Evolutionary conservation across 2,113 vertebrate genomes (phyloP).

Genomic region (Oreotrochilus melanogaster): DNA sequence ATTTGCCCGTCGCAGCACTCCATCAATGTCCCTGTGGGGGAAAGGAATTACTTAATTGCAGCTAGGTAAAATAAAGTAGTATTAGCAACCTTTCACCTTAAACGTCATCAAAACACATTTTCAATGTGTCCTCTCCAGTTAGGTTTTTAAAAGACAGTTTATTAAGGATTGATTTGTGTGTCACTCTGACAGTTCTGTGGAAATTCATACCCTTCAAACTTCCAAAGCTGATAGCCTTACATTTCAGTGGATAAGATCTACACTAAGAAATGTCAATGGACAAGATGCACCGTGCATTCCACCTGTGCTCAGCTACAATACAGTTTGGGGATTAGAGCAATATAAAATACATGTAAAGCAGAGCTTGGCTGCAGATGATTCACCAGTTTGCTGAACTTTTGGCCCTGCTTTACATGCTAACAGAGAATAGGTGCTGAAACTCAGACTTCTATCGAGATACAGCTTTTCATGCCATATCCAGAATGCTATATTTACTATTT

Average conservation of each 20-base stretch:
- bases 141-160: neutral
- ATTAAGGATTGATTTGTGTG: neutral
- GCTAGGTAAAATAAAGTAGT: neutral
- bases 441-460: neutral
- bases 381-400: neutral
- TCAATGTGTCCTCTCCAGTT: neutral
- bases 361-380: neutral
- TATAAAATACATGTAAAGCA: neutral
- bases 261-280: neutral
- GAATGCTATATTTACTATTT: neutral
- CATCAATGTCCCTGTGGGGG: slow-evolving; percentile 85
- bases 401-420: neutral
- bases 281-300: neutral
- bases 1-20: slow-evolving; percentile 90
- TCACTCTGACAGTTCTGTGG: neutral
- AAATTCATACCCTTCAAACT: neutral
- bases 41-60: neutral
- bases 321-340: neutral
- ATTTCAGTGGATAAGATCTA: neutral
- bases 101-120: neutral
- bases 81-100: neutral
- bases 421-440: neutral
- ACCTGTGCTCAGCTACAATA: neutral
- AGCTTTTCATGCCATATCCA: neutral
- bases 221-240: neutral